Percentiles rank a stretch among this genome's conserved stretches.
Evolutionary conservation across 1,140 invertebrate genomes (phyloP).

Genomic region (Habropoda laboriosa): DNA sequence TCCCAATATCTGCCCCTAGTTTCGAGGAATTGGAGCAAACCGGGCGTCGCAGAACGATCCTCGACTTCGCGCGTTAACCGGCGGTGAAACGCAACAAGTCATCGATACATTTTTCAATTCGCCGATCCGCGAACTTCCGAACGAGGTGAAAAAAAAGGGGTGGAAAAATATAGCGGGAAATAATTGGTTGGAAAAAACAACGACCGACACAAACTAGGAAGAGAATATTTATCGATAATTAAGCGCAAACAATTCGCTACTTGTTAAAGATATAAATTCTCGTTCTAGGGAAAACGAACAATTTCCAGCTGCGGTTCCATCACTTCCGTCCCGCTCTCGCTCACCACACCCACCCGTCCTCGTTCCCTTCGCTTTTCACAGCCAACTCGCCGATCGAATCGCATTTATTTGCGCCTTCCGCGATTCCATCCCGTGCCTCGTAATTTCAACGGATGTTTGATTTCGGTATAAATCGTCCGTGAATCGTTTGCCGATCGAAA

Average conservation of each 20-base stretch:
- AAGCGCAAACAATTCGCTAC: background rate
- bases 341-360: too few species aligned
- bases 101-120: background rate
- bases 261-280: background rate
- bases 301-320: conserved; percentile 3
- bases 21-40: too few species aligned
- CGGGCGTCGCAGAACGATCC: too few species aligned
- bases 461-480: conserved; percentile 35
- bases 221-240: background rate
- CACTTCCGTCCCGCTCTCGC: background rate
- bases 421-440: conserved; percentile 10
- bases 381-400: conserved; percentile 16
- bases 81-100: background rate
- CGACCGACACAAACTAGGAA: background rate
- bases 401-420: conserved; percentile 33
- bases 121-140: background rate
- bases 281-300: background rate
- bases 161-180: too few species aligned
- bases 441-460: conserved; percentile 37
- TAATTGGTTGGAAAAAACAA: too few species aligned
- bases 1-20: too few species aligned
- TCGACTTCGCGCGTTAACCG: too few species aligned
- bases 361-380: background rate
- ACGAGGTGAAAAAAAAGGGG: too few species aligned
- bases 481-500: background rate